Base-by-base conservation (phyloP, 2,113 vertebrate genomes). In the Bostrychus sinensis region DNA sequence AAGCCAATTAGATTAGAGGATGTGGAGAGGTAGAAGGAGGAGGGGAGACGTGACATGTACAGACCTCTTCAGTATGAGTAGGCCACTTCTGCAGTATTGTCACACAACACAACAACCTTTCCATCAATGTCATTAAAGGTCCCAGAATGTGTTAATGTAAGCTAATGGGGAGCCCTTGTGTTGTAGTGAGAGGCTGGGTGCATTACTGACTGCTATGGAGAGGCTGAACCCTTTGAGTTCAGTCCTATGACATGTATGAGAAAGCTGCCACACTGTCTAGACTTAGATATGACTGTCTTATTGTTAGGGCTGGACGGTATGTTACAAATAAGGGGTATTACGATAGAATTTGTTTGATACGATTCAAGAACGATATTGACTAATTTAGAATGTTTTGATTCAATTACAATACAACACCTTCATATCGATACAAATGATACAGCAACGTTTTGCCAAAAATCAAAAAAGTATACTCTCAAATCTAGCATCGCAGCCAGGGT, bases 1-100 rank as follows among this genome's bases (percentile, higher is more conserved):
- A 62, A 14, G 70, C 75, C 76, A 83, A 85, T 88, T 78, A 68
- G 66, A 89, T 84, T 86, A 86, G 6, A 82, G 62, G 37, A 54
- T 32, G 9, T 36, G 5, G 34, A 43, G 42, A n/a, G n/a, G 65
- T 34, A 62, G 55, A 56, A 57, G 48, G 43, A 50, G 22, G 37
- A 3, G 14, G 0, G 2, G 16, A 26, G 6, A 32, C 3, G 4
- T 10, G 42, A 55, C 9, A 8, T 6, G 55, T 73, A 68, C 57
- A 63, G 46, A 56, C 48, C 56, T 50, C 60, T 74, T 74, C 39
- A 77, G 53, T 77, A 64, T 75, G 37, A 87, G 83, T 56, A 42
- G 28, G 19, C 60, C 39, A 1, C 1, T n/a, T 10, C 11, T 26
- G 5, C 11, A n/a, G 28, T 5, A 30, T 25, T 32, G 19, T 45